Base-by-base conservation (phyloP, 2,113 vertebrate genomes). In the Taurulus bubalis region DNA sequence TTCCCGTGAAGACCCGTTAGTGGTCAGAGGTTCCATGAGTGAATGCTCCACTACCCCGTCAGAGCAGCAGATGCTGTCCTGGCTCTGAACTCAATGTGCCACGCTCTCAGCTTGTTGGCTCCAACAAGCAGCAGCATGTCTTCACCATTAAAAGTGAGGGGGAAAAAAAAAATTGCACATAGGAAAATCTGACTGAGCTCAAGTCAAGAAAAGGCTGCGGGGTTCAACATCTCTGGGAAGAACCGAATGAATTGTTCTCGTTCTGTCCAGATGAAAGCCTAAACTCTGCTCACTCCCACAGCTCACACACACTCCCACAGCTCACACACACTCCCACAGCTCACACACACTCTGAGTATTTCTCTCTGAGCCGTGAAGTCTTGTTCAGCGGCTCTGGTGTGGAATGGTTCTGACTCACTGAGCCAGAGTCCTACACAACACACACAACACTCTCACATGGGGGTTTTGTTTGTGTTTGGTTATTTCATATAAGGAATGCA, bases 331-430 rank as follows among this genome's bases (percentile, higher is more conserved):
- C 58, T 71, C 79, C 47, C 47, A 45, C 42, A 56, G 62, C 40
- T 87, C 79, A 71, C 85, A 84, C 59, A 71, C 70, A 51, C 75
- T 5, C 66, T 0, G 30, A 53, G 80, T 71, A 92, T 93, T 87
- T 93, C 73, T 83, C 89, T 85, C 77, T 18, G 34, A 88, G 71
- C 63, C 63, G 32, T 74, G 69, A 90, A 60, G 74, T 67, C 12
- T 18, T 82, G 70, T 71, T 86, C 47, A 85, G 83, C 30, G 74
- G 65, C 60, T 78, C 24, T 62, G 51, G 16, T 78, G 76, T 59
- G 71, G 36, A 80, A 66, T 3, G 40, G 42, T 64, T 65, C 58
- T 79, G 89, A 88, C 70, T 85, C 86, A 75, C 68, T 51, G 59
- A 81, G 84, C 18, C 71, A 75, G 77, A 49, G 26, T 64, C 42